Conservation (phyloP, 2,888 invertebrate species). For the Conomelus anceps region DNA sequence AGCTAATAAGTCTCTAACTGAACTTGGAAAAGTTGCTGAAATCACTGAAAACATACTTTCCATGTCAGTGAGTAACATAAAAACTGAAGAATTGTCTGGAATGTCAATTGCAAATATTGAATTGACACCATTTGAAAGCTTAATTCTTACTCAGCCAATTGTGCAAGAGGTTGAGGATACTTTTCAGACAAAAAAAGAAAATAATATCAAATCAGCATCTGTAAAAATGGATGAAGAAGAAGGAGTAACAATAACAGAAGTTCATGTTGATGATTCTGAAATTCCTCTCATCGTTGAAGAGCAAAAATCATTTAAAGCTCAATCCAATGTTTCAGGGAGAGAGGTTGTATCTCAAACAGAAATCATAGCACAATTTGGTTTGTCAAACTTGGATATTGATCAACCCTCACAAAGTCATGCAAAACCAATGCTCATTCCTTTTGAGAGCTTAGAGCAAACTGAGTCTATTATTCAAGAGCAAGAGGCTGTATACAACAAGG, state of each 20-base stretch:
- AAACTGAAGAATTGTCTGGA: constrained; percentile 37
- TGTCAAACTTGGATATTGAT: constrained; percentile 33
- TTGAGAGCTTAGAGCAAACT: constrained; percentile 42
- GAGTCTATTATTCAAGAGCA: constrained; percentile 36
- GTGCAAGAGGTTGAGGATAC: constrained; percentile 39
- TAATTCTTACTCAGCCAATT: constrained; percentile 37
- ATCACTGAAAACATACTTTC: constrained; percentile 42
- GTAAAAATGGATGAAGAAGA: constrained; percentile 32
- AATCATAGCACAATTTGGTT: constrained; percentile 40
- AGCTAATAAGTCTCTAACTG: constrained; percentile 30
- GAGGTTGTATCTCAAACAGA: constrained; percentile 47
- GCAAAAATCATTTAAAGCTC: constrained; percentile 37
- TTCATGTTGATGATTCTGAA: constrained; percentile 24
- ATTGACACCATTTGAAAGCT: constrained; percentile 36
- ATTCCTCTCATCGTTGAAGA: constrained; percentile 30
- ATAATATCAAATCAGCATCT: constrained; percentile 30
- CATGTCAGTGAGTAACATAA: constrained; percentile 38
- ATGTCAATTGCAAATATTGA: constrained; percentile 33
- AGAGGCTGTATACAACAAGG: constrained; percentile 32
- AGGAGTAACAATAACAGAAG: constrained; percentile 32
- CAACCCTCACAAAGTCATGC: constrained; percentile 39
- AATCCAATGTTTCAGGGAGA: constrained; percentile 40
- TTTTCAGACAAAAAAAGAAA: constrained; percentile 34
- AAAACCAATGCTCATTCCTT: constrained; percentile 41
- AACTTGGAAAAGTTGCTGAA: constrained; percentile 45